Evolutionary conservation across 2,888 invertebrate genomes (phyloP).

Genomic region (Lycocerus yunnanus): DNA sequence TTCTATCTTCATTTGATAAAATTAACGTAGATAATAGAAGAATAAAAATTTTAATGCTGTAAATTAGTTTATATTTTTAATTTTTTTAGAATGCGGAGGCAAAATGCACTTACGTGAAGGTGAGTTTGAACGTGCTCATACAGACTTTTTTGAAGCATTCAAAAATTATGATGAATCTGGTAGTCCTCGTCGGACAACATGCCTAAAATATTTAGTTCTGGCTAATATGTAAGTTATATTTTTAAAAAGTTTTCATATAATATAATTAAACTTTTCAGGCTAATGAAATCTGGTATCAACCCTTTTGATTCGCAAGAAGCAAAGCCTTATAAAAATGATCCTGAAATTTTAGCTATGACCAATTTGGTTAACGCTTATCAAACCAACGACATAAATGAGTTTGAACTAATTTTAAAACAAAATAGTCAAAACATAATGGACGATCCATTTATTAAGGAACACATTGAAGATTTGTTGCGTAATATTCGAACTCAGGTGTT

Average conservation of each 20-base stretch:
- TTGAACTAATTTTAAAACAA: slow-evolving; percentile 93
- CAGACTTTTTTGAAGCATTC: slow-evolving; percentile 99
- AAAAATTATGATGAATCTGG: slow-evolving; percentile 99
- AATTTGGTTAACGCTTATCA: slow-evolving; percentile 97
- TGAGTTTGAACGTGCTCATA: slow-evolving; percentile 98
- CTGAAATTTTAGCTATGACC: slow-evolving; percentile 99
- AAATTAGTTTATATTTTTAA: neutral
- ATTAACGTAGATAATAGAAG: too few relatives aligned
- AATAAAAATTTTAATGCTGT: too few relatives aligned
- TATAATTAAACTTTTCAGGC: slow-evolving; percentile 59
- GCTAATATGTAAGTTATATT: slow-evolving; percentile 88
- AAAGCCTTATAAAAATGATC: slow-evolving; percentile 99
- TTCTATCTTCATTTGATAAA: too few relatives aligned
- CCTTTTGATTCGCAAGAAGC: slow-evolving; percentile 99
- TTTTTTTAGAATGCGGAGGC: slow-evolving; percentile 87
- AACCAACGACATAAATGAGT: slow-evolving; percentile 97
- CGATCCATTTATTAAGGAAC: slow-evolving; percentile 98
- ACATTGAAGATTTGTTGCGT: slow-evolving; percentile 94
- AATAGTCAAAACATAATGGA: slow-evolving; percentile 98
- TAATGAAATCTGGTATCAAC: slow-evolving; percentile 99
- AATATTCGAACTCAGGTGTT: slow-evolving; percentile 98
- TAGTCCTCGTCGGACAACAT: slow-evolving; percentile 93
- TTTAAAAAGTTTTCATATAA: neutral
- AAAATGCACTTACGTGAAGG: slow-evolving; percentile 99
- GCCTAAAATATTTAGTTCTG: slow-evolving; percentile 95